Conservation (phyloP, 2,888 invertebrate genomes). For the Gasteruption jaculator region DNA sequence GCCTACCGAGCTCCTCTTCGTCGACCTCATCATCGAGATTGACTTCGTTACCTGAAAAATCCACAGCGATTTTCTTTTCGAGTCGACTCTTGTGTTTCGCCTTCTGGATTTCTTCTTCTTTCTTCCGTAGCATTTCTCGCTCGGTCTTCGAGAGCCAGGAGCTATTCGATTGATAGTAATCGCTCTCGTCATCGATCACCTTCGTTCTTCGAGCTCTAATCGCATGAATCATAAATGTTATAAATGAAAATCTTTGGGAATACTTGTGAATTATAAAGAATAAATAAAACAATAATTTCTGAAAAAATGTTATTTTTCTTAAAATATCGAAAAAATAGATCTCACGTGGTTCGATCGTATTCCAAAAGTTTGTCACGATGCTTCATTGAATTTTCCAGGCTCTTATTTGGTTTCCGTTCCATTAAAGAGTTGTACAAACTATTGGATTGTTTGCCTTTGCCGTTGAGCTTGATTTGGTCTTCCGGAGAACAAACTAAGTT, state of each 20-base stretch:
- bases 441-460: slow-evolving; percentile 66
- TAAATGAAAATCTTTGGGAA: not conserved
- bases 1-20: too few relatives aligned
- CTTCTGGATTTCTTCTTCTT: slow-evolving; percentile 65
- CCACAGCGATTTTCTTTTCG: slow-evolving; percentile 65
- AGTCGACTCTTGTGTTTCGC: slow-evolving; percentile 67
- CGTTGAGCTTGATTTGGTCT: slow-evolving; percentile 64
- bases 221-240: too few relatives aligned
- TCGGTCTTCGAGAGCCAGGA: slow-evolving; percentile 77
- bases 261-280: too few relatives aligned
- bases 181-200: slow-evolving; percentile 91
- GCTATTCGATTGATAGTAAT: slow-evolving; percentile 78
- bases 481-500: slow-evolving; percentile 76
- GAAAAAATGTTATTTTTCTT: not conserved
- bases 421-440: slow-evolving; percentile 65
- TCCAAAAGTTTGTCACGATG: slow-evolving; percentile 79
- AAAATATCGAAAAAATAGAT: not conserved
- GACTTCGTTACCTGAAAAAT: slow-evolving; percentile 63
- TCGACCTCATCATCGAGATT: slow-evolving; percentile 45
- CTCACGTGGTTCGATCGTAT: slow-evolving; percentile 76
- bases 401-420: slow-evolving; percentile 56
- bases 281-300: slow-evolving; percentile 3
- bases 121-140: slow-evolving; percentile 61
- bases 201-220: slow-evolving; percentile 67
- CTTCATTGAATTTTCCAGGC: slow-evolving; percentile 68